Conservation (phyloP, 64 coral and sea anemone genomes). For the Acropora tenuis region DNA sequence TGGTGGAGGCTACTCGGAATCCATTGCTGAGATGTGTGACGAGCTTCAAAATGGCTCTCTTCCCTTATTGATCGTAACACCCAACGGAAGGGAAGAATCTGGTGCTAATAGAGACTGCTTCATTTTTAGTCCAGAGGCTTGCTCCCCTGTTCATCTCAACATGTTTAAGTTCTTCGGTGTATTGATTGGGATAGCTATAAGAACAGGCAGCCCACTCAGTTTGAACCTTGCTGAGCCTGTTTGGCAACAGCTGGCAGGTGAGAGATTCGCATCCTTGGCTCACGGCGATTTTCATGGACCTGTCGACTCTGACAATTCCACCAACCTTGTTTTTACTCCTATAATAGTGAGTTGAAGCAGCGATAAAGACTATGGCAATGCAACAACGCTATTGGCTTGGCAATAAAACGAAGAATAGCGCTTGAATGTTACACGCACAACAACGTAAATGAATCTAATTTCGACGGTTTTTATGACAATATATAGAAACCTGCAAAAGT, state of each 20-base stretch:
- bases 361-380: too few species aligned
- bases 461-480: too few species aligned
- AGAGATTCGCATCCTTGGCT: not conserved
- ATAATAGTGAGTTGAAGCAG: too few species aligned
- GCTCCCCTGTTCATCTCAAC: constrained; percentile 65
- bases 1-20: constrained; percentile 96
- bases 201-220: constrained; percentile 95
- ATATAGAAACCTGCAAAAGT: too few species aligned
- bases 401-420: too few species aligned
- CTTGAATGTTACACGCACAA: too few species aligned
- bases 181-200: constrained; percentile 91
- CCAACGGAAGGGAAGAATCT: constrained; percentile 97
- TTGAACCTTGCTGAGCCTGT: constrained; percentile 94
- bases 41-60: constrained; percentile 98
- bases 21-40: constrained; percentile 99
- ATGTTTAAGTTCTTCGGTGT: constrained; percentile 97
- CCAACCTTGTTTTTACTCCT: too few species aligned
- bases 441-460: too few species aligned
- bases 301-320: too few species aligned
- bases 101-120: constrained; percentile 98
- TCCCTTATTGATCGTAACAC: constrained; percentile 91
- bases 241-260: constrained; percentile 95
- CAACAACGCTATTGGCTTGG: too few species aligned
- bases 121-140: constrained; percentile 87
- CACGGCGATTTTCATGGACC: too few species aligned